phyloP scores from a whole-genome alignment of 2,113 vertebrate genomes.

The Varanus komodoensis region DNA sequence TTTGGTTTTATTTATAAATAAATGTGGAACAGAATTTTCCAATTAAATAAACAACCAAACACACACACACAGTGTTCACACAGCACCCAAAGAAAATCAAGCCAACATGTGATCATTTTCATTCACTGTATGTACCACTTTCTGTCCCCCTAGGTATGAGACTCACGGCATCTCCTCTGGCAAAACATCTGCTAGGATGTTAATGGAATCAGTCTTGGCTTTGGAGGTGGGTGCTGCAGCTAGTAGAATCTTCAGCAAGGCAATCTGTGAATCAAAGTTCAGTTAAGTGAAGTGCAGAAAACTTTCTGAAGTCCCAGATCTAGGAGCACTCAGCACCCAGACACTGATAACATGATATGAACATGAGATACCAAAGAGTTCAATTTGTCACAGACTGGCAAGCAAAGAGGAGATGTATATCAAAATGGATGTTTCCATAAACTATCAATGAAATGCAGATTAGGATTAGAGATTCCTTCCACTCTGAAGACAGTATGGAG shows the following conservation, averaged over 20 bases:
- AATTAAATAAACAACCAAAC: background rate
- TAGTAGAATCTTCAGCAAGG: conserved; percentile 94
- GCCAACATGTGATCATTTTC: background rate
- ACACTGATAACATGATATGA: background rate
- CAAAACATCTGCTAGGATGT: conserved; percentile 95
- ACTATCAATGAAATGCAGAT: background rate
- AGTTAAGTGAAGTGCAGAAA: background rate
- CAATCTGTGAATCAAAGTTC: conserved; percentile 82
- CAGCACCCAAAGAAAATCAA: background rate
- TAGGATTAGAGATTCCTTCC: background rate
- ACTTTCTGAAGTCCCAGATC: background rate
- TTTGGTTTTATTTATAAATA: background rate
- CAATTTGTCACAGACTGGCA: background rate
- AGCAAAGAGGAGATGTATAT: too few species aligned
- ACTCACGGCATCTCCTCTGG: conserved; percentile 99
- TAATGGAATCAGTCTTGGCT: conserved; percentile 99
- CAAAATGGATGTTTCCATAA: background rate
- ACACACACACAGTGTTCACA: background rate
- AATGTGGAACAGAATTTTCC: background rate
- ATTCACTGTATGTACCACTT: background rate
- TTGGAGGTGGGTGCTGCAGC: conserved; percentile 98
- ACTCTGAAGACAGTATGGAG: background rate
- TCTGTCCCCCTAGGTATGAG: background rate
- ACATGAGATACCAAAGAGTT: background rate
- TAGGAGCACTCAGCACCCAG: background rate